Evolutionary conservation across 2,797 vertebrate species (phyloP).

Genomic region (Siniperca scherzeri): DNA sequence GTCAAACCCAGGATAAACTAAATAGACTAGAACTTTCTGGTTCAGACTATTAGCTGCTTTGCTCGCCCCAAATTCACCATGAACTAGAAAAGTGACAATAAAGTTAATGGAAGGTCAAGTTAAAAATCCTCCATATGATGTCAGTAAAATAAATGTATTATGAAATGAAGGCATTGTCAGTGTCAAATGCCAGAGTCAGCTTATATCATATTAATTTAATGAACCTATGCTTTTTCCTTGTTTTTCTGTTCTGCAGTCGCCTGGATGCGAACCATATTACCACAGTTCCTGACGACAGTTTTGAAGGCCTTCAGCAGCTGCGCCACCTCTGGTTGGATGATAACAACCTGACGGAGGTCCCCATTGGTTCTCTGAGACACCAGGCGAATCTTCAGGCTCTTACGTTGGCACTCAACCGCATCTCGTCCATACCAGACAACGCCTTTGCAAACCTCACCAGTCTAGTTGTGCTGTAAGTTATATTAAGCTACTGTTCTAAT

Average conservation of each 20-base stretch:
- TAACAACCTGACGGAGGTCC: constrained; percentile 94
- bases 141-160: background rate
- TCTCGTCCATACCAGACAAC: constrained; percentile 92
- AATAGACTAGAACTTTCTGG: background rate
- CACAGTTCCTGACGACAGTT: constrained; percentile 94
- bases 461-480: constrained; percentile 96
- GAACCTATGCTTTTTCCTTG: background rate
- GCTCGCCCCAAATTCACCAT: background rate
- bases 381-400: constrained; percentile 95
- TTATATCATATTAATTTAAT: background rate
- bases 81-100: constrained; percentile 5
- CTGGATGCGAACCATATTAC: constrained; percentile 97
- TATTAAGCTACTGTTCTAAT: constrained; percentile 33
- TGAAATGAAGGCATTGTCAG: no score
- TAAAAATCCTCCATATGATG: background rate
- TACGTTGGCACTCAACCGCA: constrained; percentile 96
- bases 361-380: constrained; percentile 90
- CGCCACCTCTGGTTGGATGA: constrained; percentile 98
- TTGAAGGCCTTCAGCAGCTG: constrained; percentile 94
- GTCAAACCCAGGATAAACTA: background rate
- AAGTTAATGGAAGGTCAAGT: background rate
- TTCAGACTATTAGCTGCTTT: background rate
- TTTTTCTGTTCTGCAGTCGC: constrained; percentile 82
- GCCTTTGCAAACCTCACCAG: constrained; percentile 97
- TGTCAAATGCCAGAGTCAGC: background rate